A percentile compares a stretch with the other conserved stretches of the same genome.
Evolutionary conservation across 2,113 vertebrate species (phyloP).

Genomic region (Polypterus bichir): DNA sequence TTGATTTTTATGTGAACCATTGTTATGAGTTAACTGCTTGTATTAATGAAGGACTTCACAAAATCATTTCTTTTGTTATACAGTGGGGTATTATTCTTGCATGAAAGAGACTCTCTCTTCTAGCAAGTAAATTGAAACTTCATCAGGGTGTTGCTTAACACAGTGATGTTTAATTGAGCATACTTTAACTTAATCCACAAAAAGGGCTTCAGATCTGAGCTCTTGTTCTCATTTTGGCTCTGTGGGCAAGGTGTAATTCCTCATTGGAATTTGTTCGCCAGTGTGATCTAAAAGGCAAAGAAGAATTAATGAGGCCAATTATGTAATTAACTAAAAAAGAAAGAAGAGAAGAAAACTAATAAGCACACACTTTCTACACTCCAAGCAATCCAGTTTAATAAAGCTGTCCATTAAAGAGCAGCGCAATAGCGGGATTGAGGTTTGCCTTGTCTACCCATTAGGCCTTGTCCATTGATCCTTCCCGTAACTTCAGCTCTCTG

Average conservation of each 20-base stretch:
- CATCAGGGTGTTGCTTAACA: no score
- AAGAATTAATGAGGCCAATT: neutral
- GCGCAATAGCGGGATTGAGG: conserved; percentile 53
- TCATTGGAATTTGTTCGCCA: neutral
- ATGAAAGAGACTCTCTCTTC: no score
- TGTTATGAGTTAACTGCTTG: no score
- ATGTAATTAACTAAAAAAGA: conserved; percentile 7
- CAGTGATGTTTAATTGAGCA: no score
- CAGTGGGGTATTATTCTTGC: no score
- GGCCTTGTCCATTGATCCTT: conserved; percentile 97
- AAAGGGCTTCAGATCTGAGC: no score
- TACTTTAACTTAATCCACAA: no score
- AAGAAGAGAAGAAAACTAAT: conserved; percentile 29
- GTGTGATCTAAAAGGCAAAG: neutral
- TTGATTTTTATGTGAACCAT: no score
- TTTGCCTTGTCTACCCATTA: conserved; percentile 76
- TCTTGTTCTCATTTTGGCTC: no score
- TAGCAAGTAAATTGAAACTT: no score
- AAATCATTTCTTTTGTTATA: no score
- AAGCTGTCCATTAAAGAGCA: conserved; percentile 37
- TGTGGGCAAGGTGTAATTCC: neutral
- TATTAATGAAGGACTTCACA: no score
- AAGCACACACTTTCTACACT: conserved; percentile 20
- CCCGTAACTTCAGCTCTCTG: conserved; percentile 95
- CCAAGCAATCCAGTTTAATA: conserved; percentile 41